Evolutionary conservation across 2,888 invertebrate genomes (phyloP).

Genomic region (Acanthosepion pharaonis): DNA sequence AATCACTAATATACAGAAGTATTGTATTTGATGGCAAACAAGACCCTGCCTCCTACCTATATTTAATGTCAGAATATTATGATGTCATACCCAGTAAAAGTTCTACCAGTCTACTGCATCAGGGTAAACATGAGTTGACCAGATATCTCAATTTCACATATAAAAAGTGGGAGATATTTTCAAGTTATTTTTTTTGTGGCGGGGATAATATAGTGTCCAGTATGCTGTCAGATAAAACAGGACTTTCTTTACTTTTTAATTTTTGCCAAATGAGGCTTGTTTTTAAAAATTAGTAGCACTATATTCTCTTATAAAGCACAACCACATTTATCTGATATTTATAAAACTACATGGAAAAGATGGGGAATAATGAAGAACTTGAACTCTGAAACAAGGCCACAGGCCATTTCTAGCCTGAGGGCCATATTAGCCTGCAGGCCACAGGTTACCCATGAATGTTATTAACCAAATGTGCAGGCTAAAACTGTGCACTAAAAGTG

Average conservation of each 20-base stretch:
- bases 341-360: background rate
- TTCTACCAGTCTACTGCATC: too few species aligned
- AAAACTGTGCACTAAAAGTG: background rate
- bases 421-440: constrained; percentile 33
- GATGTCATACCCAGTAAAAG: too few species aligned
- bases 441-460: constrained; percentile 33
- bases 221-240: too few species aligned
- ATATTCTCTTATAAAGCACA: background rate
- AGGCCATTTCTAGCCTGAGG: constrained; percentile 33
- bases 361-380: background rate
- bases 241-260: too few species aligned
- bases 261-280: background rate
- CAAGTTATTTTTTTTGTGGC: too few species aligned
- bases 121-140: too few species aligned
- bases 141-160: too few species aligned
- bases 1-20: background rate
- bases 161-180: too few species aligned
- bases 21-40: too few species aligned
- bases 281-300: background rate
- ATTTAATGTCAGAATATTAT: too few species aligned
- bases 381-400: constrained; percentile 20
- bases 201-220: too few species aligned
- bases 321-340: background rate
- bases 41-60: background rate
- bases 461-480: constrained; percentile 8